A percentile compares a stretch with the other conserved stretches of the same genome.
Evolutionary conservation across 1,140 invertebrate species (phyloP).

Genomic region (Anthonomus grandis): DNA sequence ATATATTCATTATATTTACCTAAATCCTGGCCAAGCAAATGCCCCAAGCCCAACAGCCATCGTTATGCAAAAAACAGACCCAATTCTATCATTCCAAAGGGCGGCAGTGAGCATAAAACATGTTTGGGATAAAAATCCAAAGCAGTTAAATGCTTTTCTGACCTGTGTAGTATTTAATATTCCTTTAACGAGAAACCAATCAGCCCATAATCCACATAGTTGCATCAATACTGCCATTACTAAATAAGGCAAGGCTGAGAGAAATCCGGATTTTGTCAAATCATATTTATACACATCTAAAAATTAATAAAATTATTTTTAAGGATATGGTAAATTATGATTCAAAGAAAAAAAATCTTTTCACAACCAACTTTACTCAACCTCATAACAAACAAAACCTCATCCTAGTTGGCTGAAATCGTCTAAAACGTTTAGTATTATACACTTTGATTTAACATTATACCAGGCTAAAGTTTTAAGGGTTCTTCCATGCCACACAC

Average conservation of each 20-base stretch:
- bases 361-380: too few relatives aligned
- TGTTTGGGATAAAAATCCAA: constrained; percentile 77
- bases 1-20: too few relatives aligned
- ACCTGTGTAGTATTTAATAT: constrained; percentile 71
- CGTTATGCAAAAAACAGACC: constrained; percentile 73
- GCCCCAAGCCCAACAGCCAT: constrained; percentile 84
- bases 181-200: constrained; percentile 64
- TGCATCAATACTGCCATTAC: constrained; percentile 80
- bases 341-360: too few relatives aligned
- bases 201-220: constrained; percentile 76
- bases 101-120: constrained; percentile 81
- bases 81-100: constrained; percentile 61
- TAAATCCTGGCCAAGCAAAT: constrained; percentile 85
- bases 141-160: constrained; percentile 71
- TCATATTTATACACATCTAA: constrained; percentile 71
- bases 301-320: too few relatives aligned
- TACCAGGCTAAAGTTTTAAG: too few relatives aligned
- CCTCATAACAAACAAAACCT: too few relatives aligned
- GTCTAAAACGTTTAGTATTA: too few relatives aligned
- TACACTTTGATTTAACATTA: too few relatives aligned
- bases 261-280: constrained; percentile 71
- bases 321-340: too few relatives aligned
- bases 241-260: constrained; percentile 82
- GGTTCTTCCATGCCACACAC: too few relatives aligned
- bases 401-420: too few relatives aligned